A percentile compares a stretch with the other conserved stretches of the same genome.
Conservation (phyloP, 2,113 vertebrate species). For the Hyperoodon ampullatus region DNA sequence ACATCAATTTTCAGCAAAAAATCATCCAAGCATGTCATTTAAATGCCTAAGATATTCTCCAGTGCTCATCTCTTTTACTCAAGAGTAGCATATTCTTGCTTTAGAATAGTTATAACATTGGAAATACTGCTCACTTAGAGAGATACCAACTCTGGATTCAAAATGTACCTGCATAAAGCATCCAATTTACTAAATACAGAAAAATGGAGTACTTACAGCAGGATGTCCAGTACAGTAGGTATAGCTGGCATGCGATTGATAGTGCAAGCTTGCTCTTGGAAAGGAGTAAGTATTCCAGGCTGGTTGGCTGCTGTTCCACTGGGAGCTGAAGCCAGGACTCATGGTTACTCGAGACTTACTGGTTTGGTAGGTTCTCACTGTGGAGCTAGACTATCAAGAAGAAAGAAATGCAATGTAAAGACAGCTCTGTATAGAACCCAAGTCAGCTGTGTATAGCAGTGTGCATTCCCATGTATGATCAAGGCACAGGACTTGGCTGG, state of each 20-base stretch:
- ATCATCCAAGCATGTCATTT: neutral
- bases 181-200: slow-evolving; percentile 18
- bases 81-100: neutral
- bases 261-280: slow-evolving; percentile 88
- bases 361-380: slow-evolving; percentile 90
- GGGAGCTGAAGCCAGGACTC: slow-evolving; percentile 89
- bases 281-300: slow-evolving; percentile 88
- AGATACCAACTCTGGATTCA: neutral
- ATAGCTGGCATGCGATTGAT: slow-evolving; percentile 90
- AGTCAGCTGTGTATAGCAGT: slow-evolving; percentile 45
- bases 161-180: neutral
- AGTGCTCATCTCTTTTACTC: neutral
- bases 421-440: slow-evolving; percentile 67
- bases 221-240: slow-evolving; percentile 89
- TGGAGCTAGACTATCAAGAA: slow-evolving; percentile 89
- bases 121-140: accelerated
- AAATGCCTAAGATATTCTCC: neutral
- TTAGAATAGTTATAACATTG: neutral
- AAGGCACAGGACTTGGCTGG: neutral
- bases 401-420: slow-evolving; percentile 83
- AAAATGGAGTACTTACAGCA: slow-evolving; percentile 88
- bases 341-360: slow-evolving; percentile 89
- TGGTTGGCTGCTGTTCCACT: slow-evolving; percentile 88
- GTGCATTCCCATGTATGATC: neutral
- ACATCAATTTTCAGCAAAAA: neutral